These are phyloP conservation scores for Romanogobio albipinnatus DNA, from an alignment of 2,113 vertebrate genomes.

Conservation along the genomic window DNA sequence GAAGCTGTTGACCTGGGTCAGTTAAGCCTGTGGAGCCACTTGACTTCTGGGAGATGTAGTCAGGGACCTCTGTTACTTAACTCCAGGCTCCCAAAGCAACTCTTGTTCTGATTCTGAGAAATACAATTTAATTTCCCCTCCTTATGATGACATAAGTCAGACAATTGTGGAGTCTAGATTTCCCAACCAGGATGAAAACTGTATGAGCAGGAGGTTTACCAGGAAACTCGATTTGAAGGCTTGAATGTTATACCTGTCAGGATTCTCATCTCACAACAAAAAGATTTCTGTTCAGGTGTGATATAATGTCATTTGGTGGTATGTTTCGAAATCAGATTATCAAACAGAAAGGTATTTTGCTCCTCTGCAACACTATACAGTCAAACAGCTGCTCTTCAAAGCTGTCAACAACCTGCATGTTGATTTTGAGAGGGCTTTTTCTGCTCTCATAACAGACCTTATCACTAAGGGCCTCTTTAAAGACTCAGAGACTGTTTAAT, in stretches of 20 bases:
- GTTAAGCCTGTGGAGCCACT: slow-evolving; percentile 35
- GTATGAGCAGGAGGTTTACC: neutral
- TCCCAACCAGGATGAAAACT: neutral
- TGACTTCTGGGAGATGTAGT: slow-evolving; percentile 20
- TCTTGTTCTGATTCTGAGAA: neutral
- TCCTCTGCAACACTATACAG: neutral
- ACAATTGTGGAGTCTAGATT: neutral
- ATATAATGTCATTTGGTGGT: slow-evolving; percentile 9
- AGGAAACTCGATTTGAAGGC: slow-evolving; percentile 8
- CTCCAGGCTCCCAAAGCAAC: neutral
- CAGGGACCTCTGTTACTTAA: neutral
- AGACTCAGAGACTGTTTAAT: slow-evolving; percentile 76
- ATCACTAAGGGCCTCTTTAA: slow-evolving; percentile 70
- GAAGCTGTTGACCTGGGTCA: slow-evolving; percentile 22
- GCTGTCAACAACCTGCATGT: slow-evolving; percentile 20
- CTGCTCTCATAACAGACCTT: slow-evolving; percentile 67
- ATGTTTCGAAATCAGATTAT: neutral
- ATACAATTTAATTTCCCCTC: too few species aligned
- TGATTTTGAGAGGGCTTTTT: neutral
- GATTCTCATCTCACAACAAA: slow-evolving; percentile 1
- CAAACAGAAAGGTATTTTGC: neutral
- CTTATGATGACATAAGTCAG: neutral
- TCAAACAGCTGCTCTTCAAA: slow-evolving; percentile 22
- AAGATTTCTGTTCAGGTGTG: neutral
- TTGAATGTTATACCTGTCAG: neutral